Evolutionary conservation across 2,797 vertebrate genomes (phyloP), one percentile per base, ranked within the genome.

Genomic region (Hoplostethus mediterraneus): DNA sequence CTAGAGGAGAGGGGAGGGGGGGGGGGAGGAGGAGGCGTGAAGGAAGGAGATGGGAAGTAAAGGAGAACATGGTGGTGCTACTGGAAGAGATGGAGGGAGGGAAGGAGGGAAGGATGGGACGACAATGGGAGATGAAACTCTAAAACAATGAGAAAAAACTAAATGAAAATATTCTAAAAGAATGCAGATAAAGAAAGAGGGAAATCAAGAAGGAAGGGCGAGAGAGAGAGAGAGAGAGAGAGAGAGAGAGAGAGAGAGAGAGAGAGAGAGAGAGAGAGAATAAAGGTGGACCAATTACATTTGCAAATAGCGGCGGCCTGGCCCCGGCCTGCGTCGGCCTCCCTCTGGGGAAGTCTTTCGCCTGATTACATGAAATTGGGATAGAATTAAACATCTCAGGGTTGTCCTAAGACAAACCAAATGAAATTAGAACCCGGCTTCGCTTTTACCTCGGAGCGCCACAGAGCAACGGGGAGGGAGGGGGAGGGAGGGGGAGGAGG

Each of bases 351-450:
- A 96, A 95, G 96, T 90, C 95, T 96, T 96, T 81, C 45, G 90
- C 93, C 97, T 98, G 97, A 98, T 98, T 97, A 98, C 96, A 97
- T 96, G 95, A 96, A 97, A 98, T 96, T 95, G 96, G 96, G 96
- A 97, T 97, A 95, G 96, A 98, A 98, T 98, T 98, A 98, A 98
- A 97, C 96, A 97, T 97, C 95, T 96, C 95, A 96, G 95, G 96
- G 93, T 95, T 96, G 96, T 97, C 92, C 96, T 95, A 94, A 94
- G 94, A 96, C 96, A 96, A 96, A 96, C 94, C 86, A 96, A 95
- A 97, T 95, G 95, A 97, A 98, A 98, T 98, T 96, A 97, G 96
- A 94, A 87, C 77, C 95, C 91, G 88, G 89, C 90, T 93, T 87
- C 76, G 88, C 94, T 94, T 95, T 88, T 91, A 90, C 94, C 95